Evolutionary conservation across 2,888 invertebrate genomes (phyloP).

Genomic region (Luperina testacea): DNA sequence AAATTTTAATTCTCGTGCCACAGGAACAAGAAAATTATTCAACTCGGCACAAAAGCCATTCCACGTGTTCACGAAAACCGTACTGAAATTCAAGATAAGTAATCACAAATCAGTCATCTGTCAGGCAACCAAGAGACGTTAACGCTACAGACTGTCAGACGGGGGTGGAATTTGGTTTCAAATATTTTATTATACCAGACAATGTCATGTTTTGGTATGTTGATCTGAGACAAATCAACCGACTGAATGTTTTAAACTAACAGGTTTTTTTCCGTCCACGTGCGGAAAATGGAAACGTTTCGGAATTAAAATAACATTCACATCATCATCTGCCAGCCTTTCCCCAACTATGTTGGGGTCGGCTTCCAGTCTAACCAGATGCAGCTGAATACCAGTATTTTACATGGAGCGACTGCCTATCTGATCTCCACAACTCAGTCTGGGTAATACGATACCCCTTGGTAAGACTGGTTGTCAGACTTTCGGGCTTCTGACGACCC

Average conservation of each 20-base stretch:
- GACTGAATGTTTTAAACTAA: conserved; percentile 27
- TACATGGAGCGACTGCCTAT: no score
- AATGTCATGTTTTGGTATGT: background rate
- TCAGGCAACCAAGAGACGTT: background rate
- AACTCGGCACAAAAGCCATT: background rate
- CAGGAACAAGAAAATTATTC: conserved; percentile 13
- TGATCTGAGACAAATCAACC: conserved; percentile 5
- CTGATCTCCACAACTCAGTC: no score
- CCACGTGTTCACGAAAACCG: background rate
- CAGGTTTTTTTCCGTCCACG: background rate
- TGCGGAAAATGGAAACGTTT: conserved; percentile 1
- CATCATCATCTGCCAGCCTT: no score
- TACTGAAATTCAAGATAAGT: conserved; percentile 14
- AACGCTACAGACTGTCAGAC: background rate
- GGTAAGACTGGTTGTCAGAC: no score
- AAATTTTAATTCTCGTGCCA: no score
- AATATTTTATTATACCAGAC: conserved; percentile 22
- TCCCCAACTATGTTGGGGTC: no score
- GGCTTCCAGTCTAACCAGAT: no score
- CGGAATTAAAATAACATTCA: background rate
- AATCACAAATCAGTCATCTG: conserved; percentile 11
- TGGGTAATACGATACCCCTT: no score
- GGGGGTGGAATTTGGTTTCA: background rate
- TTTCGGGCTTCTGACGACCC: no score
- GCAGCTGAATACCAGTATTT: no score